phyloP scores from a whole-genome alignment of 2,797 vertebrate species.

The Denticeps clupeoides region DNA sequence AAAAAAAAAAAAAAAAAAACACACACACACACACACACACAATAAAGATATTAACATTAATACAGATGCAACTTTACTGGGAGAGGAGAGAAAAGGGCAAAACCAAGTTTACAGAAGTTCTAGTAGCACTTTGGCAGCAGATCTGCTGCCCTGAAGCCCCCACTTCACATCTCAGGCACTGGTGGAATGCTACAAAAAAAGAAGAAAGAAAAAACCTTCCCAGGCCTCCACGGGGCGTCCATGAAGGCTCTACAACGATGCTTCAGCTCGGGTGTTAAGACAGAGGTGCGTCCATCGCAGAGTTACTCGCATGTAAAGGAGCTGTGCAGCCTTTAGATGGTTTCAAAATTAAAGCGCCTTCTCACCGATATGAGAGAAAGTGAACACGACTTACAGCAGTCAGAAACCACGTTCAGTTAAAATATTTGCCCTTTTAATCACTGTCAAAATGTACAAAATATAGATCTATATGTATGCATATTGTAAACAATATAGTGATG shows the following conservation, averaged over 20 bases:
- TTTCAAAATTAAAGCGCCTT: no score
- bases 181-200: neutral
- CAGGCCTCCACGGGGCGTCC: no score
- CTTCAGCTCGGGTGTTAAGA: no score
- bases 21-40: neutral
- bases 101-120: neutral
- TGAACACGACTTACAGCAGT: neutral
- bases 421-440: conserved; percentile 2
- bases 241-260: no score
- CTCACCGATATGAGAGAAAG: no score
- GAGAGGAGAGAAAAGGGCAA: neutral
- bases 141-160: neutral
- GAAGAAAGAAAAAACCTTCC: no score
- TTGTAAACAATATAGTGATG: conserved; percentile 2
- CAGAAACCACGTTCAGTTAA: neutral
- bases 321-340: no score
- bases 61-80: neutral
- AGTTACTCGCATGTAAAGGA: no score
- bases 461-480: neutral
- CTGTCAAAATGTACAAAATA: conserved; percentile 5
- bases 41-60: neutral
- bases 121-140: neutral
- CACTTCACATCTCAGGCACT: neutral
- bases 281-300: no score
- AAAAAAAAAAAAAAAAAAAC: neutral